phyloP scores from a whole-genome alignment of 92 coral and sea anemone species.

The Porites cylindrica region DNA sequence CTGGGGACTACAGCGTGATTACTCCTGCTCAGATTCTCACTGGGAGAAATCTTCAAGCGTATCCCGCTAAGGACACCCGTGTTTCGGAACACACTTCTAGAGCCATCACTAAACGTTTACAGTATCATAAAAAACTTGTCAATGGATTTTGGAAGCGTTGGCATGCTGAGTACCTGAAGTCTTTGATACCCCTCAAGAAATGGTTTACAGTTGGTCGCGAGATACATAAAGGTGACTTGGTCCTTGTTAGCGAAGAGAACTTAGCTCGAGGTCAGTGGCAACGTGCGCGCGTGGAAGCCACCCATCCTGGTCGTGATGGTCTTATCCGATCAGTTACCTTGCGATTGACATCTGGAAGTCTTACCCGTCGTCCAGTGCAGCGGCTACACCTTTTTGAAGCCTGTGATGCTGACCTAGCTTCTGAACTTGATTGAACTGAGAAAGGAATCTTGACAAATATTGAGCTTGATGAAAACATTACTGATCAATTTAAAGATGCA shows the following conservation, averaged over 20 bases:
- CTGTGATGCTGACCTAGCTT: conserved; percentile 37
- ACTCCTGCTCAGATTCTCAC: conserved; percentile 46
- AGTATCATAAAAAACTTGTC: conserved; percentile 39
- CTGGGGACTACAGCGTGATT: conserved; percentile 40
- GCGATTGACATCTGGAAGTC: conserved; percentile 23
- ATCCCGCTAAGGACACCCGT: conserved; percentile 36
- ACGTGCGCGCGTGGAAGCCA: no score
- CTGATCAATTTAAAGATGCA: neutral
- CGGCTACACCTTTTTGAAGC: conserved; percentile 49
- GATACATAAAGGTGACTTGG: conserved; percentile 40
- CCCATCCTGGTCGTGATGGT: neutral
- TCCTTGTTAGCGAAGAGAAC: no score
- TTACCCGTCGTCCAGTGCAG: conserved; percentile 56
- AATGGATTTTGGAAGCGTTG: conserved; percentile 61
- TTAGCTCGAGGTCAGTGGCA: no score
- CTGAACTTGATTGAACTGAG: conserved; percentile 21
- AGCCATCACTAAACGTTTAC: conserved; percentile 44
- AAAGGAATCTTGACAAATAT: no score
- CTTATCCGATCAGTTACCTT: conserved; percentile 44
- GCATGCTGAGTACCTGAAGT: conserved; percentile 55
- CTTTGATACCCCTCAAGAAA: conserved; percentile 42
- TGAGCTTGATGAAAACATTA: conserved; percentile 11
- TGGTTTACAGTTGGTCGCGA: conserved; percentile 30
- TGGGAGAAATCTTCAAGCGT: conserved; percentile 35
- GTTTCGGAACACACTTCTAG: conserved; percentile 31